Base-by-base conservation (phyloP, 2,888 invertebrate species). In the Agrypnus murinus region DNA sequence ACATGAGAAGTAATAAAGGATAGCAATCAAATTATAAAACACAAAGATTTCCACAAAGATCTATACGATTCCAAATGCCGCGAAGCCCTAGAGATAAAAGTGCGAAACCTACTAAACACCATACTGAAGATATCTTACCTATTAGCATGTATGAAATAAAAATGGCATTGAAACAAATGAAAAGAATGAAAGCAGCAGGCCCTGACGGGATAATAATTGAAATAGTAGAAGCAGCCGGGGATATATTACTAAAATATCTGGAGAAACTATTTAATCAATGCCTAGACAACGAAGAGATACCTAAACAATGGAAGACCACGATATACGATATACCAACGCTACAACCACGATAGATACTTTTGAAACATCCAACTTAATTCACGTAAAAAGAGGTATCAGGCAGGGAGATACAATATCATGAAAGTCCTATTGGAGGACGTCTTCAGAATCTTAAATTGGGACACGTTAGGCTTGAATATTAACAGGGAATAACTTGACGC, bases 201-300 rank as follows among this genome's bases (percentile, higher is more conserved):
- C 45, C 45, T 2, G 45, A 45, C 17, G 45, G 17, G 15, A 10
- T 45, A 45, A 9, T 15, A 45, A 45, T 45, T 8, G 45, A 45
- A 9, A 2, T 43, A 14, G 14, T 43, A 10, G 6, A 43, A 40
- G 6, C 14, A 10, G 43, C 3, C 7, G 43, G 43, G 43, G 8
- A 12, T 1, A 15, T 14, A 12, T 6, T 43, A 7, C 12, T 43
- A n/a, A 3, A 43, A 6, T 14, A 43, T 14, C 15, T 43, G 7
- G 4, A 43, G 4, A 43, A 12, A 1, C 12, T 43, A n/a, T 43
- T 43, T 14, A 43, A 8, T 14, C 43, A 14, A 1, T 43, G 43
- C 14, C 43, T 43, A 15, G 12, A 43, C 7, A 43, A 12, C 7
- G 43, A 3, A 43, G 3, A 10, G 7, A 14, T 14, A 43, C 43